phyloP scores from a whole-genome alignment of 2,888 invertebrate genomes.

The Leistus spinibarbis region DNA sequence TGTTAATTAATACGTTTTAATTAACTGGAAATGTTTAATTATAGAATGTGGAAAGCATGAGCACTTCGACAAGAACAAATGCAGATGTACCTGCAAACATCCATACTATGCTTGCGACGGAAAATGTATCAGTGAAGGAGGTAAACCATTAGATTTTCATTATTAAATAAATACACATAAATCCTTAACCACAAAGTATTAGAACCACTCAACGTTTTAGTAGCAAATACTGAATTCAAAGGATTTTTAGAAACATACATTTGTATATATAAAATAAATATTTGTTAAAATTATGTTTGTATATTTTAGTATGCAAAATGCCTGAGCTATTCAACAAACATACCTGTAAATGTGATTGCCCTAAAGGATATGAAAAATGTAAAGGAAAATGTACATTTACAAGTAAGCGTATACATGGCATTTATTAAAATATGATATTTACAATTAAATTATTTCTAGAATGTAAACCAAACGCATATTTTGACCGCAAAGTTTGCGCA shows the following conservation, averaged over 20 bases:
- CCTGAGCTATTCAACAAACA: constrained; percentile 8
- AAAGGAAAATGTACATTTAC: constrained; percentile 4
- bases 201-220: not conserved
- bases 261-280: no score
- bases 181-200: not conserved
- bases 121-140: not conserved
- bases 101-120: not conserved
- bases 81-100: not conserved
- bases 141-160: not conserved
- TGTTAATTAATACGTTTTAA: not conserved
- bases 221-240: no score
- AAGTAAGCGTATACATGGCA: not conserved
- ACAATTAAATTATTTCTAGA: not conserved
- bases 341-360: not conserved
- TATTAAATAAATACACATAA: no score
- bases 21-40: not conserved
- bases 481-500: not conserved
- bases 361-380: not conserved
- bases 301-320: not conserved
- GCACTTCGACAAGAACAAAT: not conserved
- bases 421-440: not conserved
- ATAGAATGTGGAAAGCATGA: not conserved
- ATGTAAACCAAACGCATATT: not conserved
- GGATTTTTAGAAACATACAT: no score
- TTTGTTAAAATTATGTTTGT: no score